These are phyloP conservation scores for Chrysolina americana DNA, from an alignment of 2,888 invertebrate species.

Conservation along the genomic window DNA sequence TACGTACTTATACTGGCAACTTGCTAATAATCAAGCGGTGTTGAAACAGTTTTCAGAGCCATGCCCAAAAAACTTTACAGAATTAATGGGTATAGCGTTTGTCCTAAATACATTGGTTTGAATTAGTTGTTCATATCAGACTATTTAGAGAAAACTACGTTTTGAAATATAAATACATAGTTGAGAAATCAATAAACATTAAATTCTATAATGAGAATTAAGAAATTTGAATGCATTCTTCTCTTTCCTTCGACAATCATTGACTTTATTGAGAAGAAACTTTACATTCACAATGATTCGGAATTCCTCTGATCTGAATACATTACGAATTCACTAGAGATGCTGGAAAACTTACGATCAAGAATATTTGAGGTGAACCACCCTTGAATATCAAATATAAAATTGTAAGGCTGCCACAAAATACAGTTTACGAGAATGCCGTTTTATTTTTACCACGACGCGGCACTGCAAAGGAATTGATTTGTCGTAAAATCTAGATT, in stretches of 20 bases:
- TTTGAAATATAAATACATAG: too few species aligned
- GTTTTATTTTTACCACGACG: background rate
- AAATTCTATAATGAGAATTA: too few species aligned
- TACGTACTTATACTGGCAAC: too few species aligned
- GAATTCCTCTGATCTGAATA: background rate
- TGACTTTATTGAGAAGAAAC: background rate
- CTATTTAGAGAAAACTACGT: too few species aligned
- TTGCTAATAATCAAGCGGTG: too few species aligned
- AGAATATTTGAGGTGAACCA: slow-evolving; percentile 4
- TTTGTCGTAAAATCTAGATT: background rate
- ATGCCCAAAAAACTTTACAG: too few species aligned
- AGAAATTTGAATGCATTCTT: too few species aligned
- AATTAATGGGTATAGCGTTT: too few species aligned
- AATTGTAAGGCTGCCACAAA: background rate
- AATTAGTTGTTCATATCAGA: too few species aligned
- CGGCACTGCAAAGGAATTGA: background rate
- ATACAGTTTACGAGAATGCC: background rate
- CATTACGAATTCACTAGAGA: slow-evolving; percentile 6
- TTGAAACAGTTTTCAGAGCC: background rate
- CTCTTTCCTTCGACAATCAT: background rate
- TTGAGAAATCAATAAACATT: too few species aligned
- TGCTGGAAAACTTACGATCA: background rate
- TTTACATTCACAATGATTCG: slow-evolving; percentile 6
- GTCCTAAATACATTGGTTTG: too few species aligned
- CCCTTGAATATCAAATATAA: background rate